A percentile compares a stretch with the other conserved stretches of the same genome.
Conservation (phyloP, 2,797 vertebrate species). For the Echeneis naucrates region DNA sequence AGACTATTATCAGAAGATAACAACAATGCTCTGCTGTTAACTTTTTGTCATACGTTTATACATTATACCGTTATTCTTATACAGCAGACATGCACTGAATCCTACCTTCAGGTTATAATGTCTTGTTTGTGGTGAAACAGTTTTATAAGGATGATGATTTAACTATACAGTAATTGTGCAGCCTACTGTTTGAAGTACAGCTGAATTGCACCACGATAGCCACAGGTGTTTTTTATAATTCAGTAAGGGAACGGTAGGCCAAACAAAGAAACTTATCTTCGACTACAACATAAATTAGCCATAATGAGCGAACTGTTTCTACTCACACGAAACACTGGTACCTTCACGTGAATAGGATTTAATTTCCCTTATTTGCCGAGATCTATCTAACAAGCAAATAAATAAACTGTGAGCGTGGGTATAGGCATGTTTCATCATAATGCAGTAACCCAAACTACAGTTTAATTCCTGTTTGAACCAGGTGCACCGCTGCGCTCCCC, state of each 20-base stretch:
- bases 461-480: neutral
- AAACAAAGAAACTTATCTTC: neutral
- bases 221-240: neutral
- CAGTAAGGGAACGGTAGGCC: neutral
- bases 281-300: neutral
- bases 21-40: too few species aligned
- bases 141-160: too few species aligned
- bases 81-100: too few species aligned
- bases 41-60: too few species aligned
- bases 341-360: neutral
- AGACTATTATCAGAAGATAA: too few species aligned
- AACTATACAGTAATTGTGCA: neutral
- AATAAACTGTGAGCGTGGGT: neutral
- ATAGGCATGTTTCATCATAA: neutral
- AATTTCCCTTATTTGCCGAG: neutral
- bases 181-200: neutral
- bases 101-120: too few species aligned
- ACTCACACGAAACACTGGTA: neutral
- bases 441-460: neutral
- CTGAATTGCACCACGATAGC: neutral
- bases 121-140: too few species aligned
- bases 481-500: neutral
- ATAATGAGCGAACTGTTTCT: neutral
- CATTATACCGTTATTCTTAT: too few species aligned
- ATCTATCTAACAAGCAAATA: neutral